Evolutionary conservation across 2,888 invertebrate species (phyloP).

Genomic region (Harpagoxenus sublaevis): DNA sequence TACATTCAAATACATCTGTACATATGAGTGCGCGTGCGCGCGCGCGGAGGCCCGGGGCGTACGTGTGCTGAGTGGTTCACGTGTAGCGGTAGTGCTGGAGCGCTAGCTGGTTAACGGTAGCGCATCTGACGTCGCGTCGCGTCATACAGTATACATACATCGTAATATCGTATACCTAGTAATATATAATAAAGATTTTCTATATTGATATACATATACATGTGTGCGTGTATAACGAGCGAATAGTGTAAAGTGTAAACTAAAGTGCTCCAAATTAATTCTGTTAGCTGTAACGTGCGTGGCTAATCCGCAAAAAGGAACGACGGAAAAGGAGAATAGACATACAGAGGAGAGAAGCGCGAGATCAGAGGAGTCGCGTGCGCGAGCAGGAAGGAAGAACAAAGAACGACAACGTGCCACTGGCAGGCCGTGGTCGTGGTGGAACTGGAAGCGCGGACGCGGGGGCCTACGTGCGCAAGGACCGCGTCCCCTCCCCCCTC

Average conservation of each 20-base stretch:
- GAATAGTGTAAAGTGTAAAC: constrained; percentile 16
- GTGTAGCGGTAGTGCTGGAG: constrained; percentile 8
- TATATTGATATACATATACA: neutral
- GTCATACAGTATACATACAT: neutral
- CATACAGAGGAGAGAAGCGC: neutral
- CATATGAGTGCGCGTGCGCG: neutral
- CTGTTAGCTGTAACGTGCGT: constrained; percentile 72
- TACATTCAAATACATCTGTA: neutral
- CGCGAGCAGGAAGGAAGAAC: constrained; percentile 76
- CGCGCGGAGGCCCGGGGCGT: neutral
- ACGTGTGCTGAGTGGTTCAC: constrained; percentile 37
- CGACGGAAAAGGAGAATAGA: constrained; percentile 1
- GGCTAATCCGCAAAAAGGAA: constrained; percentile 41
- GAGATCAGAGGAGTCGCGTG: constrained; percentile 51
- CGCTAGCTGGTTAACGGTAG: constrained; percentile 30
- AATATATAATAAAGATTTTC: neutral
- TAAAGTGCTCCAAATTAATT: constrained; percentile 76
- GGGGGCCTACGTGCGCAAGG: constrained; percentile 49
- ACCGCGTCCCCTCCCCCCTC: constrained; percentile 54
- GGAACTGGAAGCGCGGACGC: constrained; percentile 40
- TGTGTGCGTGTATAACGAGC: neutral
- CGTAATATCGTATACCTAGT: neutral
- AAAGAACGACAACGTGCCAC: constrained; percentile 75
- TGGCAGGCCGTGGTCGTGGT: constrained; percentile 32
- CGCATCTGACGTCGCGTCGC: constrained; percentile 16